Percentiles rank a stretch among this genome's conserved stretches.
phyloP scores from a whole-genome alignment of 2,797 vertebrate species.

The Dryobates pubescens region DNA sequence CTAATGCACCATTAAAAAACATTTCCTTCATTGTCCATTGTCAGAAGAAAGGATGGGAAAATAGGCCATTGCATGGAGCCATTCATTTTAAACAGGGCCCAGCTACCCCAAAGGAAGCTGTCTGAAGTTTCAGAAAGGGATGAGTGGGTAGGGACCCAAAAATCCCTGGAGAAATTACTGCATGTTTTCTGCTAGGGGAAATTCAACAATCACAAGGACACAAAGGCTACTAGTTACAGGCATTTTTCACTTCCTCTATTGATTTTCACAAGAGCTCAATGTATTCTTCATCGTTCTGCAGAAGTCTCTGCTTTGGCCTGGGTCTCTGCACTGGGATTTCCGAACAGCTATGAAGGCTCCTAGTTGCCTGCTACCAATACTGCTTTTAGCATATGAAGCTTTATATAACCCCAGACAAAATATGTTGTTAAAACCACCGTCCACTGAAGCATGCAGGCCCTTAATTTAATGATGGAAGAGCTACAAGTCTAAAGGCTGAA shows the following conservation, averaged over 20 bases:
- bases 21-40: constrained; percentile 14
- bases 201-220: constrained; percentile 37
- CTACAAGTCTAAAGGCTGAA: neutral
- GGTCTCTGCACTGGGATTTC: constrained; percentile 34
- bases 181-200: constrained; percentile 22
- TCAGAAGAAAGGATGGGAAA: constrained; percentile 25
- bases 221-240: constrained; percentile 31
- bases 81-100: neutral
- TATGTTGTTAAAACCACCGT: neutral
- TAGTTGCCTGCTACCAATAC: neutral
- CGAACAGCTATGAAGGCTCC: neutral
- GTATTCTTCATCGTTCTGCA: constrained; percentile 1
- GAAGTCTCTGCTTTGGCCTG: neutral
- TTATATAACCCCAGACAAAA: constrained; percentile 7
- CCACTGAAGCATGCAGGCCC: neutral
- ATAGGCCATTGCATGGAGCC: neutral
- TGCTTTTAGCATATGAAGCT: constrained; percentile 4
- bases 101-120: constrained; percentile 17
- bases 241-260: constrained; percentile 31
- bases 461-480: neutral
- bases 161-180: neutral
- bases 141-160: constrained; percentile 31
- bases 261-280: neutral
- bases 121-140: constrained; percentile 29
- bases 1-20: neutral